Base-by-base conservation (phyloP, 2,113 vertebrate genomes). In the Menura novaehollandiae region DNA sequence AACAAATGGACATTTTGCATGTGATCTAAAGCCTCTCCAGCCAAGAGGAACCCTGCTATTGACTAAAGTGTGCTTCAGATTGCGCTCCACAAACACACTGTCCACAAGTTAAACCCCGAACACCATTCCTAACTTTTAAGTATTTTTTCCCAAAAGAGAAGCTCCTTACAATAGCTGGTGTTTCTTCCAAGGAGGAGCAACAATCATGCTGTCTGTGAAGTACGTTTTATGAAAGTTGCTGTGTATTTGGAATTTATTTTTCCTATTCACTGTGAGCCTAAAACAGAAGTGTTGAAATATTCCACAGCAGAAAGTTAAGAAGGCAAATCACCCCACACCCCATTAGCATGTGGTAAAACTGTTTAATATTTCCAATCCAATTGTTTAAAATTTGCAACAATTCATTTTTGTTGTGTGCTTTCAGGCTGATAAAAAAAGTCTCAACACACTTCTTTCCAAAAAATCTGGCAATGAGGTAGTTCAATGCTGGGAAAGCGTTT, bases 241-340 rank as follows among this genome's bases (percentile, higher is more conserved):
- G 24, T 87, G 35, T 44, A 16, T 78, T 86, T 93, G 72, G 89
- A 91, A 75, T 84, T 59, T 71, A 16, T 30, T 88, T 69, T 49
- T 63, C 30, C 49, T 78, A 7, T 79, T 95, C 23, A 35, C 46
- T 94, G 92, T 81, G 24, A 84, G 68, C 30, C 73, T 76, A 35
- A 84, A 94, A 32, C 63, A 88, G 39, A 72, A 79, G 56, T 81
- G 52, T 67, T 95, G 80, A 93, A 96, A 77, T 86, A 73, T 37
- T 83, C 46, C 59, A 3, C 66, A 83, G 69, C 39, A 66, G 71
- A 85, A 86, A 75, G 47, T 74, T 62, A 83, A 77, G 79, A 77
- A 77, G 64, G 47, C 72, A 71, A 32, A 77, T 95, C 79, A 82
- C 30, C 47, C 75, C 64, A 60, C 43, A 93, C 58, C 41, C 26